Evolutionary conservation across 2,888 invertebrate genomes (phyloP).

Genomic region (Rhagium mordax): DNA sequence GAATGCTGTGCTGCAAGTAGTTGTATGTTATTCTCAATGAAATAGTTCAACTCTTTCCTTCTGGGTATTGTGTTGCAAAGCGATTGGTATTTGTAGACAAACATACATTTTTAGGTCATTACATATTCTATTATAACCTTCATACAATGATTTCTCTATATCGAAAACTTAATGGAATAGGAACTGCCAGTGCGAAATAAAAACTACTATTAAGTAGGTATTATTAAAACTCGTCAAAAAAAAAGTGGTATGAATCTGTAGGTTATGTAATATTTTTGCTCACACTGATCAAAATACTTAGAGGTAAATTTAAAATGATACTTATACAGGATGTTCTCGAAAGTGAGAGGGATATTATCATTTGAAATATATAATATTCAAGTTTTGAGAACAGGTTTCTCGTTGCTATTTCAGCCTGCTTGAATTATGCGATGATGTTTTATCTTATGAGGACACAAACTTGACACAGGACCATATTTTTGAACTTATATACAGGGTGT

Average conservation of each 20-base stretch:
- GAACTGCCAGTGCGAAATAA: not conserved
- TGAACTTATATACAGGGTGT: no score
- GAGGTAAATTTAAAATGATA: not conserved
- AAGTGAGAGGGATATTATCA: no score
- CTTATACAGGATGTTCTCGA: not conserved
- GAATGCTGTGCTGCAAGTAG: slow-evolving; percentile 40
- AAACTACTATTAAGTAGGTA: not conserved
- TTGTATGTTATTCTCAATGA: slow-evolving; percentile 38
- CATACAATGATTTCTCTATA: not conserved
- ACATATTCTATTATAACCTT: slow-evolving; percentile 34
- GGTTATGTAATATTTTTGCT: no score
- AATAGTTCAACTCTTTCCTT: slow-evolving; percentile 41
- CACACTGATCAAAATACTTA: not conserved
- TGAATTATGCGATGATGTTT: no score
- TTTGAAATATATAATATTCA: no score
- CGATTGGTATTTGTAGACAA: slow-evolving; percentile 38
- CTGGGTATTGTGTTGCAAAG: slow-evolving; percentile 37
- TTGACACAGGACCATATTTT: no score
- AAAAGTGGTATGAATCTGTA: no score
- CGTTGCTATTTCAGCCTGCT: no score
- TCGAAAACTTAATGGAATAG: not conserved
- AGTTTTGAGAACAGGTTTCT: no score
- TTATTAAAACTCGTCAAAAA: no score
- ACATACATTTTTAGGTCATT: slow-evolving; percentile 37
- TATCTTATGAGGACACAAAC: no score